These are phyloP conservation scores for Pseudopleuronectes americanus DNA, from an alignment of 2,797 vertebrate species.

Conservation along the genomic window DNA sequence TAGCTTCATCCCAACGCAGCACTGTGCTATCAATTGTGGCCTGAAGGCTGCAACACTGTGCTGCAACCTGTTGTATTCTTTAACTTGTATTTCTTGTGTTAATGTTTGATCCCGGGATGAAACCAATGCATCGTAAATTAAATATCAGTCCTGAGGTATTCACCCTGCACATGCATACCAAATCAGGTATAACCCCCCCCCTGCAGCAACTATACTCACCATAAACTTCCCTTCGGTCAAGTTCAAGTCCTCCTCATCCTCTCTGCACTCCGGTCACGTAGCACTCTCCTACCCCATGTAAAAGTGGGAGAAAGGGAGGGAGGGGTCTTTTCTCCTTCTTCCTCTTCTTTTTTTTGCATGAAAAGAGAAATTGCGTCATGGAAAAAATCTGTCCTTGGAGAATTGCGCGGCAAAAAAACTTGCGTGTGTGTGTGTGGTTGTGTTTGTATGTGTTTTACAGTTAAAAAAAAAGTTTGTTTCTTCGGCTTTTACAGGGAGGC, in stretches of 20 bases:
- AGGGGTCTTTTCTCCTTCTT: slow-evolving; percentile 46
- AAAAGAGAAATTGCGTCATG: slow-evolving; percentile 87
- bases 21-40: slow-evolving; percentile 80
- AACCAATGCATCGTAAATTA: not conserved
- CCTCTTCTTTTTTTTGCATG: slow-evolving; percentile 62
- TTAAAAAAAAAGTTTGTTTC: not conserved
- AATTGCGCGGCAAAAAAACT: slow-evolving; percentile 57
- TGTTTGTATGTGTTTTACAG: not conserved
- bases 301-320: slow-evolving; percentile 52
- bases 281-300: slow-evolving; percentile 71
- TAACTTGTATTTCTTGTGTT: not conserved
- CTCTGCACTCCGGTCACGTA: slow-evolving; percentile 85
- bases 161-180: slow-evolving; percentile 31
- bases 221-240: slow-evolving; percentile 57
- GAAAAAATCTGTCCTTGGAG: slow-evolving; percentile 79
- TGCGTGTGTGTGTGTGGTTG: slow-evolving; percentile 8
- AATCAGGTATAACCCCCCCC: slow-evolving; percentile 24
- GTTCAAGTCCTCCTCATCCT: slow-evolving; percentile 59
- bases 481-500: not conserved
- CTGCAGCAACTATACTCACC: slow-evolving; percentile 22
- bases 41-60: slow-evolving; percentile 9
- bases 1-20: slow-evolving; percentile 62
- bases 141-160: not conserved
- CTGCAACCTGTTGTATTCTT: not conserved
- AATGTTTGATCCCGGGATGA: not conserved